These are phyloP conservation scores for Ophioninae sp. DNA, from an alignment of 2,888 invertebrate species.

Conservation along the genomic window DNA sequence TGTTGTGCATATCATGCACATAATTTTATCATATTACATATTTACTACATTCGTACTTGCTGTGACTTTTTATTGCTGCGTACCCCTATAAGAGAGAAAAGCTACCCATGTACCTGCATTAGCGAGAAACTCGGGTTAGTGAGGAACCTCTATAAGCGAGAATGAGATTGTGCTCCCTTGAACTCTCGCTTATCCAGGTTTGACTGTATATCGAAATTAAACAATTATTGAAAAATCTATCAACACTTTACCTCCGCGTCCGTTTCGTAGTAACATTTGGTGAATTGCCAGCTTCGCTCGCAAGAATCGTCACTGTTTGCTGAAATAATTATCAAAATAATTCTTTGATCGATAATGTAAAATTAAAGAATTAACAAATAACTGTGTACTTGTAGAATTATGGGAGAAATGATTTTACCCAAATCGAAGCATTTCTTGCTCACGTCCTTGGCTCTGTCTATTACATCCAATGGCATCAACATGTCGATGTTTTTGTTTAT, in stretches of 20 bases:
- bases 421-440: constrained; percentile 57
- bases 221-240: constrained; percentile 2
- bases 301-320: constrained; percentile 66
- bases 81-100: too few relatives aligned
- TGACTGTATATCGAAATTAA: neutral
- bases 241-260: constrained; percentile 62
- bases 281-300: constrained; percentile 67
- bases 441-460: constrained; percentile 59
- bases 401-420: constrained; percentile 61
- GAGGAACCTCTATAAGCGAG: too few relatives aligned
- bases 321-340: constrained; percentile 47
- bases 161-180: too few relatives aligned
- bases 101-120: too few relatives aligned
- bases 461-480: constrained; percentile 66
- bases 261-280: constrained; percentile 67
- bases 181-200: too few relatives aligned
- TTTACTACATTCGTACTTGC: too few relatives aligned
- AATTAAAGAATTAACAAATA: neutral
- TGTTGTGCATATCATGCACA: too few relatives aligned
- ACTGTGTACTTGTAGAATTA: neutral
- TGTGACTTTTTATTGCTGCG: too few relatives aligned
- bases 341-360: constrained; percentile 2
- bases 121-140: too few relatives aligned
- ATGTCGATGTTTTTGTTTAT: constrained; percentile 81
- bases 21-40: too few relatives aligned